These are phyloP conservation scores for Cydia fagiglandana DNA, from an alignment of 1,140 invertebrate species.

Conservation along the genomic window DNA sequence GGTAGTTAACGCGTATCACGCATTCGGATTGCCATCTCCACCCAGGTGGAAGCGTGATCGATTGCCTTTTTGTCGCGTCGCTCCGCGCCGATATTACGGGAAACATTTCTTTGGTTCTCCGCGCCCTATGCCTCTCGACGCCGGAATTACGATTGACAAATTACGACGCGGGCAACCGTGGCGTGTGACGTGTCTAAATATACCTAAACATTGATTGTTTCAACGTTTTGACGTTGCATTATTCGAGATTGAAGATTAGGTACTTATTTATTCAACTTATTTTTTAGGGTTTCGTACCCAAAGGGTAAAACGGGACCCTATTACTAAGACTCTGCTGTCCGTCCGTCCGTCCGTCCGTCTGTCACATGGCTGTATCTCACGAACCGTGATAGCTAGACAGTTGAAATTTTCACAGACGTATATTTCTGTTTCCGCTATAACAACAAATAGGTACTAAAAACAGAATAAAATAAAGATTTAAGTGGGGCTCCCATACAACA, in stretches of 20 bases:
- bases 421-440: no score
- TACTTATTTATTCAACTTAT: no score
- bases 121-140: conserved; percentile 39
- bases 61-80: conserved; percentile 51
- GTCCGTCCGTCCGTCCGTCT: no score
- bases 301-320: no score
- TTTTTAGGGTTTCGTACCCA: no score
- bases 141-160: conserved; percentile 46
- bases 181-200: conserved; percentile 32
- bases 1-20: conserved; percentile 56
- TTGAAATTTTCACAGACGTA: no score
- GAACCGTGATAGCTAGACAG: no score
- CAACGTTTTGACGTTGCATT: background rate
- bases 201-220: conserved; percentile 29
- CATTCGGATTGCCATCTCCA: conserved; percentile 49
- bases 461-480: no score
- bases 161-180: conserved; percentile 32
- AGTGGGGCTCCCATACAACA: no score
- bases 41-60: conserved; percentile 54
- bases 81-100: conserved; percentile 44
- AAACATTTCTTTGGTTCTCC: conserved; percentile 50
- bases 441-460: no score
- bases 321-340: no score
- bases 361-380: no score
- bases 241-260: background rate